A percentile compares a stretch with the other conserved stretches of the same genome.
Evolutionary conservation across 1,140 invertebrate species (phyloP).

Genomic region (Aphaenogaster rudis): DNA sequence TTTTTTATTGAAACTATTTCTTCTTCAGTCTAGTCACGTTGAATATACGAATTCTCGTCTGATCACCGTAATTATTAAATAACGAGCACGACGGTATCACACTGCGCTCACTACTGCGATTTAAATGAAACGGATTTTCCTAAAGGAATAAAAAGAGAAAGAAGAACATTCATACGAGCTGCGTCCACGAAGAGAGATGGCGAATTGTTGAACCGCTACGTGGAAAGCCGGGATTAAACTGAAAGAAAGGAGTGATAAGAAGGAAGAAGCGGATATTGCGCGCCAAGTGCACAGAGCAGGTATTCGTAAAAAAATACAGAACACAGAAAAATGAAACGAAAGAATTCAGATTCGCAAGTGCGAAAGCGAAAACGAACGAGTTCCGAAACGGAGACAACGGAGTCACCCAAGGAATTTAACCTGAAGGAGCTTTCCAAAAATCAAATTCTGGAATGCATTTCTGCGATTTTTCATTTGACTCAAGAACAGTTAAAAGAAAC

Average conservation of each 20-base stretch:
- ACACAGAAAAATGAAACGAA: not conserved
- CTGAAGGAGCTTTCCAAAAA: conserved; percentile 64
- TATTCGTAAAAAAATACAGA: not conserved
- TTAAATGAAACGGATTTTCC: too few species aligned
- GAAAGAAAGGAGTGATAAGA: not conserved
- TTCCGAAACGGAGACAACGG: not conserved
- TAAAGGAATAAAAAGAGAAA: too few species aligned
- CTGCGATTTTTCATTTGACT: conserved; percentile 75
- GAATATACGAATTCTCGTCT: not conserved
- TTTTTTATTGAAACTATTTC: not conserved
- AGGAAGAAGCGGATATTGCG: not conserved
- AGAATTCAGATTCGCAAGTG: not conserved
- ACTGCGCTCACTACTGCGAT: too few species aligned
- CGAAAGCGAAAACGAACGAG: not conserved
- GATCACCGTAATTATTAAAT: not conserved
- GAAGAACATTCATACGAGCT: too few species aligned
- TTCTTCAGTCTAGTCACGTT: not conserved
- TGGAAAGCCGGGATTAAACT: too few species aligned
- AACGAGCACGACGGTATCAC: not conserved
- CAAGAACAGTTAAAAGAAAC: conserved; percentile 76
- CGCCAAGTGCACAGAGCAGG: not conserved
- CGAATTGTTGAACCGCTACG: too few species aligned
- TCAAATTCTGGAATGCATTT: conserved; percentile 76
- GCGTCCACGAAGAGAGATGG: too few species aligned
- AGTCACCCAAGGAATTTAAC: not conserved